Evolutionary conservation across 2,888 invertebrate species (phyloP), one percentile per base, ranked within the genome.

Genomic region (Scelioninae gen. 1): DNA sequence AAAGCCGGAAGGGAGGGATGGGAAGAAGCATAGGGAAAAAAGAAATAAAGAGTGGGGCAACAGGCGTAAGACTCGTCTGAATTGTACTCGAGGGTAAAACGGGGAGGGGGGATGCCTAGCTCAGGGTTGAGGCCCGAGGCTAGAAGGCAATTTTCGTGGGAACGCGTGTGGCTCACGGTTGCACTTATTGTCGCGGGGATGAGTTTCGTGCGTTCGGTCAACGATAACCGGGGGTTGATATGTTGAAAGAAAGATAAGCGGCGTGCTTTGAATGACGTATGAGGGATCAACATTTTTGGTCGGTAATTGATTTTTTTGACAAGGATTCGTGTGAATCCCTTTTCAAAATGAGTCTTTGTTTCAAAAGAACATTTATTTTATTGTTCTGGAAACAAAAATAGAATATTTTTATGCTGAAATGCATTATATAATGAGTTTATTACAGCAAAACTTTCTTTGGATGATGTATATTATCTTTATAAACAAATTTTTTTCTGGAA

Each of bases 141-240:
- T 31, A 68, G 77, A 76, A 23, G 87, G 83, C 89, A 88, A 88
- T 89, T 90, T 80, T 90, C 91, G 91, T 91, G 91, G 91, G 91
- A 91, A 91, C 90, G 90, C 88, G 87, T 89, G 88, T 88, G 89
- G 88, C 86, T 87, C 88, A 87, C 76, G 78, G 81, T 79, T 74
- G 77, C 74, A 71, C 75, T 81, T 80, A 84, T 83, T 83, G 71
- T 80, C 78, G 80, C 65, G 53, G 77, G 66, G 84, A 86, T 85
- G 84, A 87, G 86, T 85, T 84, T 86, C 78, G 71, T 85, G 84
- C 85, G 86, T 83, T 86, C 86, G 87, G 86, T 86, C 87, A 86
- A 86, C 84, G 86, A 87, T 85, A 85, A 79, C 72, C 69, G 55
- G 71, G 65, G 84, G 74, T 55, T 82, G 77, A 62, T 77, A 74